A percentile compares a stretch with the other conserved stretches of the same genome.
phyloP scores from a whole-genome alignment of 2,113 vertebrate species.

The Percina caprodes region DNA sequence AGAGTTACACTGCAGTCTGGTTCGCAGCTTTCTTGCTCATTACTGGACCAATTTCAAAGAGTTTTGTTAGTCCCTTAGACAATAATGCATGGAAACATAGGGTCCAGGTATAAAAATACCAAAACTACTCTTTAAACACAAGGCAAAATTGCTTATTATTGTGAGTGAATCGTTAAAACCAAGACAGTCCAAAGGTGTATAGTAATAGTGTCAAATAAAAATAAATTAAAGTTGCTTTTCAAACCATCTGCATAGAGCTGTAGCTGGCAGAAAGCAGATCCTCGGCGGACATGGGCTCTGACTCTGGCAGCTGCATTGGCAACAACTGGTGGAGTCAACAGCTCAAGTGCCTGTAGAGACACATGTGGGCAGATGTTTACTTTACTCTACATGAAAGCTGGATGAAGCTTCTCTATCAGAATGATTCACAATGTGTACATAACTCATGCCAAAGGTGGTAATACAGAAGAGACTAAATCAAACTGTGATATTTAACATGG shows the following conservation, averaged over 20 bases:
- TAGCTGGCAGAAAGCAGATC: constrained; percentile 93
- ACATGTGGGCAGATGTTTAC: not conserved
- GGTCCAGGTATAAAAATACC: too few relatives aligned
- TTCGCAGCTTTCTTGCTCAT: too few relatives aligned
- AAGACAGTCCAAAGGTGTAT: too few relatives aligned
- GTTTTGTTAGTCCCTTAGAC: too few relatives aligned
- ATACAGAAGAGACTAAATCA: not conserved
- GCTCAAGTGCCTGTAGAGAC: constrained; percentile 88
- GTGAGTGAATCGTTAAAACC: not conserved
- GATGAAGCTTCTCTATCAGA: not conserved
- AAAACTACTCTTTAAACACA: not conserved
- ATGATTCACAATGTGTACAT: not conserved
- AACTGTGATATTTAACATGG: not conserved
- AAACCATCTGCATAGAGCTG: constrained; percentile 92
- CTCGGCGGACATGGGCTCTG: constrained; percentile 90
- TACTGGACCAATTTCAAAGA: too few relatives aligned
- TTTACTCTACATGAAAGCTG: not conserved
- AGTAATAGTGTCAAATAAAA: not conserved
- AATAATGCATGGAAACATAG: too few relatives aligned
- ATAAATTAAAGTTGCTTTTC: not conserved
- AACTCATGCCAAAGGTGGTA: not conserved
- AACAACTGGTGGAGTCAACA: constrained; percentile 90
- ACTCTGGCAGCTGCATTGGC: constrained; percentile 88
- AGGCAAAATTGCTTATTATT: not conserved
- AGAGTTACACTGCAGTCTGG: too few relatives aligned